Evolutionary conservation across 2,888 invertebrate genomes (phyloP).

Genomic region (Mellilla xanthometata): DNA sequence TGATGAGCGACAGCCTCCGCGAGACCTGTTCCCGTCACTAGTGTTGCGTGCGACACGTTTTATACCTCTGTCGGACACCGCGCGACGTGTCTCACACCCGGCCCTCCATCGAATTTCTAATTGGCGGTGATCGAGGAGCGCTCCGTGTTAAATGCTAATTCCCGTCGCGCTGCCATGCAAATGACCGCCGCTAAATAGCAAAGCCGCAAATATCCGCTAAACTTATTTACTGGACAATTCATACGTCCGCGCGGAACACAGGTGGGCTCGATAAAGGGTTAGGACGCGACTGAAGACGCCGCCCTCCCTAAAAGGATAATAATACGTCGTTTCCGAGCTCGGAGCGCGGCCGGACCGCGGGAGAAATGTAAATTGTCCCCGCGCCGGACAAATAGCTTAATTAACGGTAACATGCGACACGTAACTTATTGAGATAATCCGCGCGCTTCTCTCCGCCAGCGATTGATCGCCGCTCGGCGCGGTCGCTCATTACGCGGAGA

Average conservation of each 20-base stretch:
- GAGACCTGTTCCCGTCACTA: conserved; percentile 76
- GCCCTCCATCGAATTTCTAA: conserved; percentile 55
- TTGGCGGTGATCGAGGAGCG: conserved; percentile 47
- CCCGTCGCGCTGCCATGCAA: conserved; percentile 66
- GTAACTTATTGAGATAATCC: conserved; percentile 67
- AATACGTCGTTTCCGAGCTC: conserved; percentile 77
- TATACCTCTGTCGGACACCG: conserved; percentile 67
- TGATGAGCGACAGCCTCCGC: conserved; percentile 68
- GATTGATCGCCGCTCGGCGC: conserved; percentile 21
- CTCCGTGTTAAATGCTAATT: conserved; percentile 71
- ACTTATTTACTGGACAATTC: conserved; percentile 82
- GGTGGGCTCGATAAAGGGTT: conserved; percentile 80
- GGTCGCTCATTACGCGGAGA: conserved; percentile 25
- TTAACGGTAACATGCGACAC: conserved; percentile 75
- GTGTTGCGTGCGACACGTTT: conserved; percentile 70
- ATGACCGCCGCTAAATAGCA: conserved; percentile 71
- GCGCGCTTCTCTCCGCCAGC: conserved; percentile 43
- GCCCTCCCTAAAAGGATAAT: conserved; percentile 82
- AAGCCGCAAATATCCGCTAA: conserved; percentile 72
- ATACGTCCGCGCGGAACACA: conserved; percentile 76
- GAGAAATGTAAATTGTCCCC: conserved; percentile 78
- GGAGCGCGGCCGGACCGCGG: conserved; percentile 59
- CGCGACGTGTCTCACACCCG: conserved; percentile 55
- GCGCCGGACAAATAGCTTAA: conserved; percentile 81
- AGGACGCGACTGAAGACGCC: conserved; percentile 68